These are phyloP conservation scores for Lontra canadensis DNA, from an alignment of 2,113 vertebrate species.

Conservation along the genomic window DNA sequence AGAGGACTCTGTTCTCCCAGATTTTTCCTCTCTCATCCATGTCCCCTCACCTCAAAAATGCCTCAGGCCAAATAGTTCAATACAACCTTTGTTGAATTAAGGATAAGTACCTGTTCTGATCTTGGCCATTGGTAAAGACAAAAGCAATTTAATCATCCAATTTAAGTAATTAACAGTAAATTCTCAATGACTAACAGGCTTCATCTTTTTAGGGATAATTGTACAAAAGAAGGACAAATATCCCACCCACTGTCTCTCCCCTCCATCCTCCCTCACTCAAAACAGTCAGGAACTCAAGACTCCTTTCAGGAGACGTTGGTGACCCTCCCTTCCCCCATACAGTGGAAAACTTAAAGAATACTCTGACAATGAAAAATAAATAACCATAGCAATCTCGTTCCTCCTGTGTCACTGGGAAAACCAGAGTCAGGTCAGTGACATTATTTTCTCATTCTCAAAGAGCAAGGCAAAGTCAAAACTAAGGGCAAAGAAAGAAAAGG, in stretches of 20 bases:
- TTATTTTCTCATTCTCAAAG: background rate
- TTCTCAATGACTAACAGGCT: background rate
- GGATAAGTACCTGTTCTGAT: background rate
- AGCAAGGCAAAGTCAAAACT: background rate
- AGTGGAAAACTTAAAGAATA: background rate
- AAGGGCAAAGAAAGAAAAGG: background rate
- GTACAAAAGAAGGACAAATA: background rate
- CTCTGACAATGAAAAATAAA: background rate
- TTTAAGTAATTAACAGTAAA: background rate
- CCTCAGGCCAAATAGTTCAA: background rate
- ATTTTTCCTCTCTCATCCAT: background rate
- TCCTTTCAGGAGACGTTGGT: background rate
- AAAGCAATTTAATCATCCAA: slow-evolving; percentile 28
- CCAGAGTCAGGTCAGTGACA: background rate
- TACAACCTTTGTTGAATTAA: background rate
- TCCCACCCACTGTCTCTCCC: background rate
- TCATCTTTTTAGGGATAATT: background rate
- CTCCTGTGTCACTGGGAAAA: background rate
- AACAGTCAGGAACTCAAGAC: background rate
- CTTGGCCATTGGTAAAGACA: background rate
- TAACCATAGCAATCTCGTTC: background rate
- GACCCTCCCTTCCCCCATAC: no score
- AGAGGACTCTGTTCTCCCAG: background rate
- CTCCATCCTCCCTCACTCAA: accelerated
- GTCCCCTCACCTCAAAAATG: background rate